phyloP scores from a whole-genome alignment of 1,140 invertebrate species.

The Aleiodes sp. region DNA sequence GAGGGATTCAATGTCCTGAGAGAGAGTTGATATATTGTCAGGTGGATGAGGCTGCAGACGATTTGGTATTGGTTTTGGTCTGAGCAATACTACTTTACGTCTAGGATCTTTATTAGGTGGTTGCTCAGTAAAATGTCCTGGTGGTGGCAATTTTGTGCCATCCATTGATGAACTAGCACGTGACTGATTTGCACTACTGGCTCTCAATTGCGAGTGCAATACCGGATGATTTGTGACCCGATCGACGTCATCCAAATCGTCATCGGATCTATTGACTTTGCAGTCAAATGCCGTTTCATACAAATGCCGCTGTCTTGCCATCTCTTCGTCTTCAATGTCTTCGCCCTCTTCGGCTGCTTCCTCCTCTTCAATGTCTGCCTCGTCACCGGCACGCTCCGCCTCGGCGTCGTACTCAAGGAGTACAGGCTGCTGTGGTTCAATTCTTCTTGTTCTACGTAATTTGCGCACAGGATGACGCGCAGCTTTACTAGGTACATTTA shows the following conservation, averaged over 20 bases:
- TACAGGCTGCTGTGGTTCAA: constrained; percentile 54
- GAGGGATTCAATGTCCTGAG: constrained; percentile 72
- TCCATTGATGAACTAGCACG: constrained; percentile 56
- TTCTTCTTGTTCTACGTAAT: constrained; percentile 60
- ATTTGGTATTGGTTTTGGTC: constrained; percentile 69
- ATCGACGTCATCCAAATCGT: constrained; percentile 83
- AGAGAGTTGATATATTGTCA: constrained; percentile 68
- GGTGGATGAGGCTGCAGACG: constrained; percentile 67
- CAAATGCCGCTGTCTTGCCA: constrained; percentile 78
- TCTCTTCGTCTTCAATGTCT: constrained; percentile 68
- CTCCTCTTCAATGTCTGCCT: constrained; percentile 53
- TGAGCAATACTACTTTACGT: constrained; percentile 59
- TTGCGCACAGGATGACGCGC: constrained; percentile 63
- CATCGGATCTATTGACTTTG: constrained; percentile 82
- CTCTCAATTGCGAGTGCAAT: constrained; percentile 70
- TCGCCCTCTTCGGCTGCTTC: constrained; percentile 69
- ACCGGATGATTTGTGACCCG: constrained; percentile 82
- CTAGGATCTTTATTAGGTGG: constrained; percentile 53
- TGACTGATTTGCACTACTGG: not conserved
- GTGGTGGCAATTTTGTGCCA: constrained; percentile 49
- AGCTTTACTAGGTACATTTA: constrained; percentile 63
- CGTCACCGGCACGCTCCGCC: constrained; percentile 37
- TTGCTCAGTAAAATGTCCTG: constrained; percentile 25
- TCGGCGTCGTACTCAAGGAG: constrained; percentile 49
- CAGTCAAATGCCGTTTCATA: constrained; percentile 92